These are phyloP conservation scores for Spondyliosoma cantharus DNA, from an alignment of 2,797 vertebrate species.

Conservation along the genomic window DNA sequence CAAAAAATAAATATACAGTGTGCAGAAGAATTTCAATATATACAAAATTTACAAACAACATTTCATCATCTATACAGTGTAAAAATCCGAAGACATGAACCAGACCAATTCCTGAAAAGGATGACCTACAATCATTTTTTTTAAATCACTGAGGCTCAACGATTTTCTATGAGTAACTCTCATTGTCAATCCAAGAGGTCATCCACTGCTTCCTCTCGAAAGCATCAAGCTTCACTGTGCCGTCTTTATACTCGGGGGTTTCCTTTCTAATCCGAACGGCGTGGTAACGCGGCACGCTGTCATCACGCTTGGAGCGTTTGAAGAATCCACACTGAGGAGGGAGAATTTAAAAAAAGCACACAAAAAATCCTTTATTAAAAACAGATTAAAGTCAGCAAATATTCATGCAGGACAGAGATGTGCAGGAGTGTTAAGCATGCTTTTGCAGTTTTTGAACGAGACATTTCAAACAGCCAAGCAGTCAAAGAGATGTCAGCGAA, in stretches of 20 bases:
- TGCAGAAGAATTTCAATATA: constrained; percentile 82
- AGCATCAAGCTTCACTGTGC: constrained; percentile 82
- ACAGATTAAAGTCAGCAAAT: not conserved
- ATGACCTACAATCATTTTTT: not conserved
- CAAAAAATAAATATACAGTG: constrained; percentile 85
- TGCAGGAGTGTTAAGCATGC: constrained; percentile 70
- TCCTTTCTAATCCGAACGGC: constrained; percentile 95
- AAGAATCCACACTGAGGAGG: constrained; percentile 94
- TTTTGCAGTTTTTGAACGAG: constrained; percentile 44
- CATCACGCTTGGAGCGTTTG: constrained; percentile 92
- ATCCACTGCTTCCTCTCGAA: constrained; percentile 93
- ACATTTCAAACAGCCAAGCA: constrained; percentile 56
- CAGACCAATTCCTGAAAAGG: constrained; percentile 13
- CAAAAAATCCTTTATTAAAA: not conserved
- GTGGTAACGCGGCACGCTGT: constrained; percentile 93
- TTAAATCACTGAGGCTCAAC: not conserved
- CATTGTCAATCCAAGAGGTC: constrained; percentile 93
- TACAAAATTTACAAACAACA: constrained; percentile 85
- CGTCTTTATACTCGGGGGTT: constrained; percentile 85
- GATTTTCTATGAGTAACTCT: constrained; percentile 88
- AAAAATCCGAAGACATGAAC: constrained; percentile 42
- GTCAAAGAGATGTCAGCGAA: constrained; percentile 46
- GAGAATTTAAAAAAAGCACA: constrained; percentile 7
- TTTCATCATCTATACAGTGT: constrained; percentile 80
- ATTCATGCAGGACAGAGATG: not conserved